Conservation (phyloP, 2,888 invertebrate genomes). For the Catocala nupta region DNA sequence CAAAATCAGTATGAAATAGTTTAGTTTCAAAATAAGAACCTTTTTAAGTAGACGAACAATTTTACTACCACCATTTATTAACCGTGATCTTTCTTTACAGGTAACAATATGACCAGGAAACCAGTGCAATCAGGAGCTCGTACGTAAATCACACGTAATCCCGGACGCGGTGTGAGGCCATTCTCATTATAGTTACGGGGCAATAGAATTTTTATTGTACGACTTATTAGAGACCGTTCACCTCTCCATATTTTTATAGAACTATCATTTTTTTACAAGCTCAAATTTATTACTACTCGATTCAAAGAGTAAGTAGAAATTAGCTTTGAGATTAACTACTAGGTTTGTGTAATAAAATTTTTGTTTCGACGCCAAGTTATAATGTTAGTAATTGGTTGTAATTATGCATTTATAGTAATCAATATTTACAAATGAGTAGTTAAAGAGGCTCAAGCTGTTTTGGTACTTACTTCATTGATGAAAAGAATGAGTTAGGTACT, state of each 20-base stretch:
- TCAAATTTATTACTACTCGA: conserved; percentile 32
- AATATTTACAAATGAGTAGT: no score
- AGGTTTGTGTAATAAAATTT: conserved; percentile 30
- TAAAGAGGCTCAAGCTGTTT: no score
- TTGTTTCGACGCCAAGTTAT: conserved; percentile 9
- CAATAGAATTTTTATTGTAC: conserved; percentile 42
- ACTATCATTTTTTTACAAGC: conserved; percentile 30
- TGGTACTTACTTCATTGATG: no score
- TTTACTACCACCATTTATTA: conserved; percentile 5
- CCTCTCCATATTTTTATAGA: conserved; percentile 47
- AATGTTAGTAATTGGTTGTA: conserved; percentile 9
- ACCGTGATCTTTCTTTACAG: conserved; percentile 52
- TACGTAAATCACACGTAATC: conserved; percentile 72
- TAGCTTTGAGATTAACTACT: conserved; percentile 13
- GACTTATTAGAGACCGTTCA: conserved; percentile 55
- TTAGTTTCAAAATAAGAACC: no score
- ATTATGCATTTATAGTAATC: neutral
- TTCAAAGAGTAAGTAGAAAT: conserved; percentile 29
- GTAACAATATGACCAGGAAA: conserved; percentile 34
- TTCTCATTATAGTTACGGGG: conserved; percentile 49
- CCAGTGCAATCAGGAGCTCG: conserved; percentile 36
- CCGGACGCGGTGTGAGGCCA: conserved; percentile 60
- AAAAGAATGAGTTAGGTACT: no score
- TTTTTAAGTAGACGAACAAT: neutral
- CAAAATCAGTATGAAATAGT: no score